Evolutionary conservation across 1,140 invertebrate genomes (phyloP), one percentile per base, ranked within the genome.

Genomic region (Drosophila serrata): DNA sequence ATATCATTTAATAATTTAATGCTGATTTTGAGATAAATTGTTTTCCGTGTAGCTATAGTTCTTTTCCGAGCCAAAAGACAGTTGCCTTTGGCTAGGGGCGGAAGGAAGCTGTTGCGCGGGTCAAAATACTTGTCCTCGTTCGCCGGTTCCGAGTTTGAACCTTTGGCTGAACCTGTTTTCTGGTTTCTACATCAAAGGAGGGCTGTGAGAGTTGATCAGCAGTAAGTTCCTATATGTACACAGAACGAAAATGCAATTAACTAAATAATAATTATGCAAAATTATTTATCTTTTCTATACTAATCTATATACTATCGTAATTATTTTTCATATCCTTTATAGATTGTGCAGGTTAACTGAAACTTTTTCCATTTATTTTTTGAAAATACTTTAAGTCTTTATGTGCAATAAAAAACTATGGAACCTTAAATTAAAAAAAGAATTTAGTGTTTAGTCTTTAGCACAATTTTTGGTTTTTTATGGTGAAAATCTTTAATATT

Each of bases 101-200:
- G 79, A 86, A 84, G 81, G 81, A 84, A 79, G 82, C 79, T 86
- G 82, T 82, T 86, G 82, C 67, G 75, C 82, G 79, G 82, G 75
- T 79, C 75, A 79, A 87, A 72, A 87, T 75, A 87, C 79, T 87
- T 87, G 76, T 76, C 58, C 29, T 42, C 65, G 49, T 39, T 46
- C 11, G 68, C 42, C 40, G 43, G 51, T 72, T 72, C 51, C 51
- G 64, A 72, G 27, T 72, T 72, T 70, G 65, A 72, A 58, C 61
- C 73, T 58, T 49, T n/a, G 35, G 42, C 9, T 37, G 46, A 87
- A 87, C 82, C 82, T 82, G 82, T 87, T 82, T 63, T 75, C 17
- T 24, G 51, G 19, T 43, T 59, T 57, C 27, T 33, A 11, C 15
- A 31, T 35, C 8, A 31, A 22, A 15, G 60, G 42, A 43, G 43